Percentiles rank a stretch among this genome's conserved stretches.
Evolutionary conservation across 2,888 invertebrate species (phyloP).

Genomic region (Pristionchus japonicus): DNA sequence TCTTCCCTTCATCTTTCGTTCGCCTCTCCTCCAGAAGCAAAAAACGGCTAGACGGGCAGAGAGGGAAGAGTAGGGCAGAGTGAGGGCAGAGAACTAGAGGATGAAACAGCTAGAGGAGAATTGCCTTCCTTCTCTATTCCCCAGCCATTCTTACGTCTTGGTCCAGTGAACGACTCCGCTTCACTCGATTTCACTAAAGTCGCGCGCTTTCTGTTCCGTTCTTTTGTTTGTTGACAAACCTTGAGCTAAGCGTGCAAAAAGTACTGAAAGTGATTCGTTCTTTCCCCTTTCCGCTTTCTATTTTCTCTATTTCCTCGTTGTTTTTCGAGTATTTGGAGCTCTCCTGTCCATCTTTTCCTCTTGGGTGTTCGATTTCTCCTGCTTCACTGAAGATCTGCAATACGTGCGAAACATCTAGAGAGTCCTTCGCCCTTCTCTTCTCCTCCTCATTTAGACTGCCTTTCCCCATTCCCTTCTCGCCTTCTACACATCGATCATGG

Average conservation of each 20-base stretch:
- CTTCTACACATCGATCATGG: neutral
- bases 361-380: neutral
- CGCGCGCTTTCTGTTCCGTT: neutral
- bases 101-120: neutral
- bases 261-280: neutral
- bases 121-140: neutral
- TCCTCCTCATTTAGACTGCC: neutral
- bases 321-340: too few relatives aligned
- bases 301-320: neutral
- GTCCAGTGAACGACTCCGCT: neutral
- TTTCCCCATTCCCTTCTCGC: neutral
- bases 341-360: neutral
- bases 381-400: neutral
- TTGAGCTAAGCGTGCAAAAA: neutral
- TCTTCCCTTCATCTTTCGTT: neutral
- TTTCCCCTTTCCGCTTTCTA: neutral
- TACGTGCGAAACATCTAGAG: neutral
- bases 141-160: neutral
- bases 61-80: slow-evolving; percentile 9
- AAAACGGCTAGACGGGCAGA: neutral
- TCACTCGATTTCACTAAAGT: neutral
- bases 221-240: neutral
- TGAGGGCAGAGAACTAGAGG: neutral
- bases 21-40: neutral
- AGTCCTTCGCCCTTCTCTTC: neutral